These are phyloP conservation scores for Actenoides lindsayi DNA, from an alignment of 2,113 vertebrate genomes.

Conservation along the genomic window DNA sequence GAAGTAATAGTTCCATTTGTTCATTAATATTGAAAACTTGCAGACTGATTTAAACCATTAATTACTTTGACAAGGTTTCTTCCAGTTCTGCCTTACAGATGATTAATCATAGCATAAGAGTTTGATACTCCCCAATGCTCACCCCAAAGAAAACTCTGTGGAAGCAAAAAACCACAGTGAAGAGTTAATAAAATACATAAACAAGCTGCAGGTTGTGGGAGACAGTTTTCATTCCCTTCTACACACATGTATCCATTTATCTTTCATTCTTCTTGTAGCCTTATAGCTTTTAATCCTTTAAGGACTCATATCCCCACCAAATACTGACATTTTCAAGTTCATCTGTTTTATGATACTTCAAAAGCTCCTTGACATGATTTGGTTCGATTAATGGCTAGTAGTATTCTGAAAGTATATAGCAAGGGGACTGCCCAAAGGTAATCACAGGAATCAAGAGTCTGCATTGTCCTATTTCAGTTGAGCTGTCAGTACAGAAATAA, in stretches of 20 bases:
- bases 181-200: background rate
- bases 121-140: background rate
- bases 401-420: background rate
- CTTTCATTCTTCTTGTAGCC: background rate
- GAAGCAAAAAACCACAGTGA: background rate
- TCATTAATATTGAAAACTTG: conserved; percentile 74
- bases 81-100: conserved; percentile 41
- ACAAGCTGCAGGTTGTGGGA: background rate
- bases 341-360: background rate
- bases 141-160: background rate
- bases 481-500: background rate
- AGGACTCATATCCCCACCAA: background rate
- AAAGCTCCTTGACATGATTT: background rate
- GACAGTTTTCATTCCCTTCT: background rate
- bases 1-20: conserved; percentile 15
- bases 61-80: conserved; percentile 66
- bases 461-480: background rate
- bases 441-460: background rate
- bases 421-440: background rate
- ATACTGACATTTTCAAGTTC: background rate
- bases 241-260: background rate
- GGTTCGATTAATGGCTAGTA: conserved; percentile 7
- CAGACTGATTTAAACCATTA: conserved; percentile 65
- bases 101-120: conserved; percentile 39
- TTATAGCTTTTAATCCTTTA: background rate